A percentile compares a stretch with the other conserved stretches of the same genome.
These are phyloP conservation scores for Torymus auratus DNA, from an alignment of 2,888 invertebrate genomes.

Conservation along the genomic window DNA sequence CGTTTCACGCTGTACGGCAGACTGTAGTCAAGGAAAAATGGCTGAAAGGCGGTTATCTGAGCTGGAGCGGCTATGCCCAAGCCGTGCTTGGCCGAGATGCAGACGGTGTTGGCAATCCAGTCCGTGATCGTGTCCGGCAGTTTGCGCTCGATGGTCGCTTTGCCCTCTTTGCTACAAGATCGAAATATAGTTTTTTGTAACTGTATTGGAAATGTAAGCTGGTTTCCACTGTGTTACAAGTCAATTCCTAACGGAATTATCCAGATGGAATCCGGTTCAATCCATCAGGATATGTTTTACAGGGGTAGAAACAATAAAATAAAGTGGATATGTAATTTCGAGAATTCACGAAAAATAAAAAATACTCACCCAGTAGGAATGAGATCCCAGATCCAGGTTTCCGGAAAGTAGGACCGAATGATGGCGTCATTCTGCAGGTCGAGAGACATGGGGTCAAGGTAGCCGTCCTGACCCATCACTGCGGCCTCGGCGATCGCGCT, in stretches of 20 bases:
- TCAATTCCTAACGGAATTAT: too few relatives aligned
- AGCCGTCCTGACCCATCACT: constrained; percentile 66
- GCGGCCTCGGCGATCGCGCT: constrained; percentile 59
- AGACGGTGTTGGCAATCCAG: constrained; percentile 80
- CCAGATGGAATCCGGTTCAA: too few relatives aligned
- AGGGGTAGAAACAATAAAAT: too few relatives aligned
- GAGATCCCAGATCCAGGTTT: constrained; percentile 84
- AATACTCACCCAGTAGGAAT: constrained; percentile 75
- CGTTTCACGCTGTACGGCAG: constrained; percentile 83
- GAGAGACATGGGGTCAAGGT: constrained; percentile 66
- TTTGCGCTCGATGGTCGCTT: constrained; percentile 72
- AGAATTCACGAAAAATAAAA: constrained; percentile 5
- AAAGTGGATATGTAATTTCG: too few relatives aligned
- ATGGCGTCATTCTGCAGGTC: constrained; percentile 66
- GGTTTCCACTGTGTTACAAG: too few relatives aligned
- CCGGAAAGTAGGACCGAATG: constrained; percentile 78
- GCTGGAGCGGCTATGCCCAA: constrained; percentile 78
- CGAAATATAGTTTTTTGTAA: too few relatives aligned
- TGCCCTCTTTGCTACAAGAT: constrained; percentile 71
- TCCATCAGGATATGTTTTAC: too few relatives aligned
- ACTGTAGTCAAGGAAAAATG: constrained; percentile 86
- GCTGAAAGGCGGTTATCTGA: constrained; percentile 81
- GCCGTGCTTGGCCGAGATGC: constrained; percentile 78
- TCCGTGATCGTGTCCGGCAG: constrained; percentile 82
- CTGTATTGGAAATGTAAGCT: too few relatives aligned